These are phyloP conservation scores for Xestia ashworthii DNA, from an alignment of 2,888 invertebrate genomes.

Conservation along the genomic window DNA sequence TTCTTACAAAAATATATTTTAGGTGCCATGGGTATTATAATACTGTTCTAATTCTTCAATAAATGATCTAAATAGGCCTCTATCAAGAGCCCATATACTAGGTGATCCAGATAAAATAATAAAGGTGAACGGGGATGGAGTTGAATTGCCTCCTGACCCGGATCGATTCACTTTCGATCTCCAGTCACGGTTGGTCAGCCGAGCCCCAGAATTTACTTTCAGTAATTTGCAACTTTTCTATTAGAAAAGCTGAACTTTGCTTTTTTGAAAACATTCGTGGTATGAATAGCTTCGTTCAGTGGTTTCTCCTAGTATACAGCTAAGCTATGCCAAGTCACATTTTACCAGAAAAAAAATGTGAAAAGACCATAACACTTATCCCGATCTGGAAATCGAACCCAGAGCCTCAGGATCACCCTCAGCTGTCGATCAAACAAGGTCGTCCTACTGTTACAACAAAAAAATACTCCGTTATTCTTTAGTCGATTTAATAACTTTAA, in stretches of 20 bases:
- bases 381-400: too few relatives aligned
- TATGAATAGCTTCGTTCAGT: background rate
- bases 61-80: background rate
- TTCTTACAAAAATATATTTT: background rate
- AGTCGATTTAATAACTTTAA: too few relatives aligned
- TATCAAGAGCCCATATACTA: constrained; percentile 9
- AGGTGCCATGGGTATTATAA: background rate
- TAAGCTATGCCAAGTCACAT: background rate
- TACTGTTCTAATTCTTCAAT: background rate
- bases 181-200: constrained; percentile 17
- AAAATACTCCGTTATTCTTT: background rate
- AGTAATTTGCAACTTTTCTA: constrained; percentile 5
- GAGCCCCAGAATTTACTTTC: constrained; percentile 19
- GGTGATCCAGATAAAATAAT: constrained; percentile 33
- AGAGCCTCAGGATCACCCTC: too few relatives aligned
- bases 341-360: background rate
- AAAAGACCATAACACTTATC: too few relatives aligned
- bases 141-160: constrained; percentile 24
- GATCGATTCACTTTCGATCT: constrained; percentile 46
- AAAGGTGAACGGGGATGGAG: constrained; percentile 14
- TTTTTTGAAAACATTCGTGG: background rate
- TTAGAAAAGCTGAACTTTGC: background rate
- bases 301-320: background rate
- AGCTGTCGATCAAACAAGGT: too few relatives aligned
- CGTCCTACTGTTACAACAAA: background rate